Conservation (phyloP, 2,797 vertebrate species). For the Neomorphus geoffroyi region DNA sequence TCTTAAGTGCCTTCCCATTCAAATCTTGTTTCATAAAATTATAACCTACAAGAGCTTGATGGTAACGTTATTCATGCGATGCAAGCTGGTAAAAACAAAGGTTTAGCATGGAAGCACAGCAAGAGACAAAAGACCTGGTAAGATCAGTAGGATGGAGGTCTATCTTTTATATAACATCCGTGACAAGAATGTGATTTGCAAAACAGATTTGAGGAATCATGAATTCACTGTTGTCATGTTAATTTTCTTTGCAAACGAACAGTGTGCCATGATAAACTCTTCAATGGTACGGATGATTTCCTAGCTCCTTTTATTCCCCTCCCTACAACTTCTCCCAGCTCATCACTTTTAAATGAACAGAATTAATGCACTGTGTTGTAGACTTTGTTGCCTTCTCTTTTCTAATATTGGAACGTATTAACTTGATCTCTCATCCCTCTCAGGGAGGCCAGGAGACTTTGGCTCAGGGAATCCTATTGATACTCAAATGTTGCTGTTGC, state of each 20-base stretch:
- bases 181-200: not conserved
- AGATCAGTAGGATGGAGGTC: not conserved
- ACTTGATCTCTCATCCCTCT: not conserved
- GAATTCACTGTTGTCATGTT: not conserved
- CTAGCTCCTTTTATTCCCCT: slow-evolving; percentile 11
- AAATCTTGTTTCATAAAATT: not conserved
- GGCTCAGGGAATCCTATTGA: not conserved
- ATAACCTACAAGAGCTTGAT: not conserved
- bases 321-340: not conserved
- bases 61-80: not conserved
- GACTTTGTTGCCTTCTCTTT: not conserved
- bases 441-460: not conserved
- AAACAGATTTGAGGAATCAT: not conserved
- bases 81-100: not conserved
- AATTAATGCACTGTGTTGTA: not conserved
- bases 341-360: not conserved
- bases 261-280: not conserved
- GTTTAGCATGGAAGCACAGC: not conserved
- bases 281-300: not conserved
- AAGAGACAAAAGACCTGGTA: not conserved
- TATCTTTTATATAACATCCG: not conserved
- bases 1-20: not conserved
- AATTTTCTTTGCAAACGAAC: not conserved
- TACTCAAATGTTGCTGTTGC: not conserved
- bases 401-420: slow-evolving; percentile 4